A percentile compares a stretch with the other conserved stretches of the same genome.
These are phyloP conservation scores for Silurus glanis DNA, from an alignment of 2,113 vertebrate genomes.

Conservation along the genomic window DNA sequence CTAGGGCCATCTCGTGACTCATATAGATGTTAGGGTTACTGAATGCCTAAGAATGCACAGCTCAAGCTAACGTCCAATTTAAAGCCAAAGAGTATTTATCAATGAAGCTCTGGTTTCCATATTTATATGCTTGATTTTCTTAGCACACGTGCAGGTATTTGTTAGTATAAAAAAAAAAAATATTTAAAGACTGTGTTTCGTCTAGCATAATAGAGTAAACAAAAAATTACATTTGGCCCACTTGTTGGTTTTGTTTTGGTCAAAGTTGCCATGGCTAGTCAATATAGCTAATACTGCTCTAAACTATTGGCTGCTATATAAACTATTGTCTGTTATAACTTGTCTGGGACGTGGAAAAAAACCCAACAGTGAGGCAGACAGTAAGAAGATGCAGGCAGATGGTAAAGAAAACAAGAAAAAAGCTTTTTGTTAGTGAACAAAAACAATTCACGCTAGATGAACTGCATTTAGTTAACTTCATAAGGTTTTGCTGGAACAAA, in stretches of 20 bases:
- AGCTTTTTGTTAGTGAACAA: no score
- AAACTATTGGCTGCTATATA: neutral
- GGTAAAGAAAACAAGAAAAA: neutral
- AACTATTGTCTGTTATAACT: neutral
- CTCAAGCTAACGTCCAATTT: slow-evolving; percentile 2
- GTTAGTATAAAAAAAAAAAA: neutral
- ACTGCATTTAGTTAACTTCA: neutral
- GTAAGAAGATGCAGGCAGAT: neutral
- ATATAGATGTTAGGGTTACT: slow-evolving; percentile 17
- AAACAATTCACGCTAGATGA: neutral
- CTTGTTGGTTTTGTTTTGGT: neutral
- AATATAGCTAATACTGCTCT: neutral
- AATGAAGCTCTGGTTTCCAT: slow-evolving; percentile 16
- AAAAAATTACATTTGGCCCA: neutral
- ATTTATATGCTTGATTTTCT: neutral
- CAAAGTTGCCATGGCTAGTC: neutral
- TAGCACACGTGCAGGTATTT: neutral
- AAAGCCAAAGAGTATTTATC: neutral
- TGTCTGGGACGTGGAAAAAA: neutral
- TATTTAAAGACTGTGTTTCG: neutral
- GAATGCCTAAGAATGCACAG: slow-evolving; percentile 24
- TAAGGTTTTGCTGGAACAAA: neutral
- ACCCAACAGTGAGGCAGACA: neutral
- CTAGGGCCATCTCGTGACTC: slow-evolving; percentile 24
- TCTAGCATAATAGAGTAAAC: neutral